A percentile compares a stretch with the other conserved stretches of the same genome.
phyloP scores from a whole-genome alignment of 92 coral and sea anemone species.

The Metridium senile region DNA sequence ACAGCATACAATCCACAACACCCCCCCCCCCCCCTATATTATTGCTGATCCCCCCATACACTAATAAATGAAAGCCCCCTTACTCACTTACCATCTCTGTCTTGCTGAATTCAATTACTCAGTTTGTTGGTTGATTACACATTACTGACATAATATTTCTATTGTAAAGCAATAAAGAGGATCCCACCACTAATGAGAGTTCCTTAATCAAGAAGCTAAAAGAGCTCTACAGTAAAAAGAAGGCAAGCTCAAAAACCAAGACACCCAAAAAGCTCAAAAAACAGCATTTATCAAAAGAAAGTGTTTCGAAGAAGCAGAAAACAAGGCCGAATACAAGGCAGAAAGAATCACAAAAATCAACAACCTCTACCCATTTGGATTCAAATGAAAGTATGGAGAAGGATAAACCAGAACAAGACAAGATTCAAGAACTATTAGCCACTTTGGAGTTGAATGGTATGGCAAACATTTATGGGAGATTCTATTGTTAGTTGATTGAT shows the following conservation, averaged over 20 bases:
- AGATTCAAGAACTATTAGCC: neutral
- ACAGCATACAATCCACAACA: no score
- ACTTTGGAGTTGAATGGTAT: constrained; percentile 15
- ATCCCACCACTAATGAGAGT: constrained; percentile 43
- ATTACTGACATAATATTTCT: no score
- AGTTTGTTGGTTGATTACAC: neutral
- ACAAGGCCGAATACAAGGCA: neutral
- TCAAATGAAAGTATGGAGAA: neutral
- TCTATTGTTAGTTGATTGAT: neutral
- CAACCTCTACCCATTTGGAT: neutral
- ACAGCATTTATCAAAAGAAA: neutral
- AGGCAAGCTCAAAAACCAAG: constrained; percentile 13
- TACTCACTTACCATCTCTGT: no score
- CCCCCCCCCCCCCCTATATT: no score
- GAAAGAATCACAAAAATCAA: neutral
- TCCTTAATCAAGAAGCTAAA: constrained; percentile 54
- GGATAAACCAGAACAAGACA: constrained; percentile 15
- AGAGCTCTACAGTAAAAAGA: constrained; percentile 49
- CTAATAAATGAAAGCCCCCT: no score
- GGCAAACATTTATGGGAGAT: no score
- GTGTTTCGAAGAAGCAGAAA: neutral
- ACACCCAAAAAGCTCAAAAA: constrained; percentile 16
- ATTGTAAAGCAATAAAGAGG: constrained; percentile 10
- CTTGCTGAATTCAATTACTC: neutral
- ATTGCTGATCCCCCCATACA: no score